Conservation (phyloP, 2,888 invertebrate genomes). For the Drosophila tanythrix region DNA sequence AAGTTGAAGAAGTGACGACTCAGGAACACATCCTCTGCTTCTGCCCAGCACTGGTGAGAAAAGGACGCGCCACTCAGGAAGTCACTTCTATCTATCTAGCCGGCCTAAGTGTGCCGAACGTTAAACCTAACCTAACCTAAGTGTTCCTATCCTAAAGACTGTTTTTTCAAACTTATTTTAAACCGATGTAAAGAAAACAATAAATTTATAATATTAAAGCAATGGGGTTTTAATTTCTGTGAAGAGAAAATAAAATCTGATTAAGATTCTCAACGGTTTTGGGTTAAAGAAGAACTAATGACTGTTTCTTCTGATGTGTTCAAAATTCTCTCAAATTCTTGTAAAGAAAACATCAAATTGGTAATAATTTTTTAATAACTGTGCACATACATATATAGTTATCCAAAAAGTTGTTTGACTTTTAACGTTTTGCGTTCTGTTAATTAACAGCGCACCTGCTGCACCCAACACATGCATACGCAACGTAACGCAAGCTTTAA, state of each 20-base stretch:
- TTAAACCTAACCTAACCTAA: too few relatives aligned
- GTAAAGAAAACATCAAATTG: neutral
- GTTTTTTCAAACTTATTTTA: neutral
- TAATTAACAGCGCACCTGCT: constrained; percentile 57
- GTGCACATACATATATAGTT: neutral
- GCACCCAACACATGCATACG: constrained; percentile 26
- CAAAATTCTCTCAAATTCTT: too few relatives aligned
- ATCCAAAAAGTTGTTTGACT: neutral
- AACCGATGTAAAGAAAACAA: neutral
- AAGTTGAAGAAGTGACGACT: too few relatives aligned
- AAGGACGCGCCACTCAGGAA: too few relatives aligned
- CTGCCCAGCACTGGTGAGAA: too few relatives aligned
- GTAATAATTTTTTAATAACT: too few relatives aligned
- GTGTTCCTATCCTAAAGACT: neutral
- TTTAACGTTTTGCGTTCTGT: constrained; percentile 21
- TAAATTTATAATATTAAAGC: neutral
- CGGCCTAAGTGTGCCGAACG: too few relatives aligned
- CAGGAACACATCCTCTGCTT: too few relatives aligned
- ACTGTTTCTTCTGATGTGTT: too few relatives aligned
- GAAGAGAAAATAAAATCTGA: neutral
- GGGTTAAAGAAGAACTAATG: neutral
- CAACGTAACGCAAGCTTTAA: constrained; percentile 27
- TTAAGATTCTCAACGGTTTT: neutral
- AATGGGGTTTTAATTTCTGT: neutral
- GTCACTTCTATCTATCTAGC: too few relatives aligned